Conservation (phyloP, 2,113 vertebrate species). For the Elaphurus davidianus region DNA sequence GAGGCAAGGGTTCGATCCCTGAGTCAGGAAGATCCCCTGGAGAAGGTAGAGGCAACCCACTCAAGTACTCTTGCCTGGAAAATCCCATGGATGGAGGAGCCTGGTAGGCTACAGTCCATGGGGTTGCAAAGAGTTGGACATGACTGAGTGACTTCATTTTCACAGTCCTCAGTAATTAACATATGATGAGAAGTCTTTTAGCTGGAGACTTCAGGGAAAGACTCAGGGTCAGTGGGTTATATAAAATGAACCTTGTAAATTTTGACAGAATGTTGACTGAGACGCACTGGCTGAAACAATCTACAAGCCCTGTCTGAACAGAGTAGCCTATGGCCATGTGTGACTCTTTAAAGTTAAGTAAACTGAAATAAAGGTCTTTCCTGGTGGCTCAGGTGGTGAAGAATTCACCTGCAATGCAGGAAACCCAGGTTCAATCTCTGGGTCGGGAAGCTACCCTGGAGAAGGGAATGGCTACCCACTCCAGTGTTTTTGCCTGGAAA, state of each 20-base stretch:
- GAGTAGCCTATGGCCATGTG: background rate
- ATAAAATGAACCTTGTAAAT: background rate
- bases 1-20: background rate
- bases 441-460: fast-evolving
- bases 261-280: background rate
- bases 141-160: background rate
- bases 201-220: background rate
- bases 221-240: background rate
- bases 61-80: background rate
- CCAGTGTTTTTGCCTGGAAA: background rate
- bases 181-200: background rate
- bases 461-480: background rate
- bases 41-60: background rate
- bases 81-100: background rate
- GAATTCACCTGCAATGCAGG: background rate
- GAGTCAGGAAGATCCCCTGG: background rate
- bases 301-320: background rate
- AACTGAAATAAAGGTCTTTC: background rate
- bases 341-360: background rate
- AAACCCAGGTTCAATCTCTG: background rate
- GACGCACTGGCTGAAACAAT: background rate
- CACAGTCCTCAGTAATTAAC: background rate
- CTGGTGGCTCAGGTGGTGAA: background rate
- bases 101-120: background rate
- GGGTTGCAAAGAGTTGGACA: background rate